These are phyloP conservation scores for Vidua chalybeata DNA, from an alignment of 2,113 vertebrate genomes.

Conservation along the genomic window DNA sequence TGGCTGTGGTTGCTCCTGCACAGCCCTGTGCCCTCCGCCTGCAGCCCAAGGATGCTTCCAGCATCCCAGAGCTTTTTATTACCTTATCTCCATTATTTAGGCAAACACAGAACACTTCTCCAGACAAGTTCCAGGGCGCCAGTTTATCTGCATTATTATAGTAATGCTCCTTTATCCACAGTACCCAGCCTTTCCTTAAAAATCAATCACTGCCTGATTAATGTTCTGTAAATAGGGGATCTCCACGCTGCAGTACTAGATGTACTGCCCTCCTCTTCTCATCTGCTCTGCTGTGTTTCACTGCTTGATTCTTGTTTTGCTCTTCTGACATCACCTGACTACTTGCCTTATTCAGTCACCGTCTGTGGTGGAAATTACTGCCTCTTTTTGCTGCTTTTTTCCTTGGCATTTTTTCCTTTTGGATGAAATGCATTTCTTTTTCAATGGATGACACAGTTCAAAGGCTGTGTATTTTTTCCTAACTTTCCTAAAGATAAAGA, in stretches of 20 bases:
- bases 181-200: not conserved
- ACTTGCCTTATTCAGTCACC: not conserved
- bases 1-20: not conserved
- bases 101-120: conserved; percentile 42
- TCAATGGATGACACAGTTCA: not conserved
- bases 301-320: not conserved
- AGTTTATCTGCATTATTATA: conserved; percentile 55
- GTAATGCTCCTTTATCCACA: conserved; percentile 34
- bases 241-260: not conserved
- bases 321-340: not conserved
- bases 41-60: not conserved
- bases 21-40: not conserved
- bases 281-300: not conserved
- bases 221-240: conserved; percentile 13
- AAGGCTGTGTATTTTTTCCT: not conserved
- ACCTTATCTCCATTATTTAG: conserved; percentile 27
- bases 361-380: not conserved
- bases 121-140: conserved; percentile 44
- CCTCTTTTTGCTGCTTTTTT: not conserved
- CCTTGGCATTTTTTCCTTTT: not conserved
- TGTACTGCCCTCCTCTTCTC: not conserved
- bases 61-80: conserved; percentile 40
- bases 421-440: not conserved
- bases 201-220: not conserved
- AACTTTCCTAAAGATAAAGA: not conserved